Conservation (phyloP, 2,797 vertebrate genomes). For the Liasis olivaceus region DNA sequence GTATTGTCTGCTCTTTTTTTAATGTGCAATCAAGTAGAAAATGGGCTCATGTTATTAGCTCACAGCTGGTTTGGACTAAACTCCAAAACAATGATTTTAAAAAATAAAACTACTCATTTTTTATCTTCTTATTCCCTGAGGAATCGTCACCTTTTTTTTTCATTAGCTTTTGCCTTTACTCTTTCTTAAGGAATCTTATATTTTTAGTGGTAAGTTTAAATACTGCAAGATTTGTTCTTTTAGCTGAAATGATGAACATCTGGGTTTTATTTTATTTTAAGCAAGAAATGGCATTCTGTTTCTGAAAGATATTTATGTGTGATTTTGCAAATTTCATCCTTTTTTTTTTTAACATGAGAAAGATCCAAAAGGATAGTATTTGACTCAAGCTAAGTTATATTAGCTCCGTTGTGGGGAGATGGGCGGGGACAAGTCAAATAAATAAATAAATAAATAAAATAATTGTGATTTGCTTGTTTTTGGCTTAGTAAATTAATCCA, state of each 20-base stretch:
- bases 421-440: too few species aligned
- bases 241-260: not conserved
- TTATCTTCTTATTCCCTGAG: not conserved
- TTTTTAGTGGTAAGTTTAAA: not conserved
- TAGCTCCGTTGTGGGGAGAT: too few species aligned
- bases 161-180: not conserved
- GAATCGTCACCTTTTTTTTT: not conserved
- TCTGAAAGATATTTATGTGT: not conserved
- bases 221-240: not conserved
- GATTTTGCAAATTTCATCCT: not conserved
- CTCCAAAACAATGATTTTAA: not conserved
- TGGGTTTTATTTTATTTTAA: not conserved
- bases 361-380: not conserved
- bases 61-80: not conserved
- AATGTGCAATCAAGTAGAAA: not conserved
- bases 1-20: not conserved
- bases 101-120: not conserved
- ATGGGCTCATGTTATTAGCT: not conserved
- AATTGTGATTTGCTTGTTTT: too few species aligned
- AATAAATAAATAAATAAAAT: too few species aligned
- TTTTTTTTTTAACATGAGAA: not conserved
- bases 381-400: too few species aligned
- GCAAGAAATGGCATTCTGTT: not conserved
- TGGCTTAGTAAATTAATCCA: too few species aligned
- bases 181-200: not conserved